Evolutionary conservation across 1,140 invertebrate genomes (phyloP).

Genomic region (Pygmarrhopalites habei): DNA sequence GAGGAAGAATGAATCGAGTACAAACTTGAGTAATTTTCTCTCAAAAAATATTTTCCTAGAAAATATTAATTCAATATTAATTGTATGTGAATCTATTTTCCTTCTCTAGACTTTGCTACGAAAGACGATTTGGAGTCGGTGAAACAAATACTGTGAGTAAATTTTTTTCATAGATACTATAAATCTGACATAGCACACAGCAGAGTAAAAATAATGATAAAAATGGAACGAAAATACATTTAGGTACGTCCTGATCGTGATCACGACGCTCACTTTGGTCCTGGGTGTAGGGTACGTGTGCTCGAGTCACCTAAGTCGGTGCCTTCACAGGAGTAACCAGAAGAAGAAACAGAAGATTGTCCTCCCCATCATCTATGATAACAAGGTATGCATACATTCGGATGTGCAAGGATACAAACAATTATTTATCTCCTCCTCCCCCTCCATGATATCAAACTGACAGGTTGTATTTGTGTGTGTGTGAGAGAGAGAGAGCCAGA

Average conservation of each 20-base stretch:
- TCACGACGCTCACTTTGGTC: not conserved
- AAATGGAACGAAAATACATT: too few species aligned
- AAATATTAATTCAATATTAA: too few species aligned
- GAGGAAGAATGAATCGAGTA: not conserved
- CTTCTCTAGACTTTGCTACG: not conserved
- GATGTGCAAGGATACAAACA: not conserved
- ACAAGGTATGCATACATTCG: not conserved
- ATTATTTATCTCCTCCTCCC: not conserved
- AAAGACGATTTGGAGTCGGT: not conserved
- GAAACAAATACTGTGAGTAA: not conserved
- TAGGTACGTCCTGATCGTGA: not conserved
- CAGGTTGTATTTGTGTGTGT: not conserved
- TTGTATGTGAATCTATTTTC: too few species aligned
- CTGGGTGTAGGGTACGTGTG: not conserved
- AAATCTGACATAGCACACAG: too few species aligned
- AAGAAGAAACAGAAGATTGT: not conserved
- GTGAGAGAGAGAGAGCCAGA: not conserved
- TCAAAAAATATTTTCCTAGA: too few species aligned
- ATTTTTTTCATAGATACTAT: too few species aligned
- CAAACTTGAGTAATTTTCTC: not conserved
- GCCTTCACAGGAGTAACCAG: not conserved
- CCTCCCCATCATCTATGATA: not conserved
- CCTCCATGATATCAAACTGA: not conserved
- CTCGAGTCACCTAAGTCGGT: not conserved
- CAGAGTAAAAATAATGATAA: too few species aligned